Evolutionary conservation across 2,797 vertebrate genomes (phyloP), one percentile per base, ranked within the genome.

Genomic region (Danionella dracula): DNA sequence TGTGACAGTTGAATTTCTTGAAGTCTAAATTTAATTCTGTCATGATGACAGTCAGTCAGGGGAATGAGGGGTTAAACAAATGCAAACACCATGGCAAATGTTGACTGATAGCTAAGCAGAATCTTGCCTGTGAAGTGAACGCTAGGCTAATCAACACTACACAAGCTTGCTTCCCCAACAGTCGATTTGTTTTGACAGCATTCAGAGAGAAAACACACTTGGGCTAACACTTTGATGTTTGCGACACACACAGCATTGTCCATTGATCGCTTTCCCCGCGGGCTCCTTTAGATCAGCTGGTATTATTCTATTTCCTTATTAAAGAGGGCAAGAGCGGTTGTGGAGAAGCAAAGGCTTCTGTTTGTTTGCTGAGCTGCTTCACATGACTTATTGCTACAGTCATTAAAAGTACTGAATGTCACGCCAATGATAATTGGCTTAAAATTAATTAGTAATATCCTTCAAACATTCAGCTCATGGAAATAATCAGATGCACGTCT

Each of bases 171-270:
- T 49, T 37, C 40, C 29, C 48, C 54, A 70, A 61, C 55, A 53
- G 50, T 64, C 53, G 56, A 64, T 76, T 72, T 44, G 29, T 63
- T 67, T 63, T 70, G 63, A 73, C 70, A 76, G 32, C 60, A 50
- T 37, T 51, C 50, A 58, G 50, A 23, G 45, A 63, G 46, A 20
- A 60, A 37, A 54, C 56, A 45, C 20, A 58, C 63, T 68, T 46
- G 54, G 60, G 64, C 68, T 60, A 53, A 56, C 63, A 60, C 75
- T 76, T 73, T 73, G 54, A 71, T 65, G 71, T 73, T 50, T 51
- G 32, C 48, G 53, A 57, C 42, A 58, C 42, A 58, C 42, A 58
- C 65, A 54, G 51, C 20, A 11, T 38, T 19, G 54, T 48, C 42
- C 44, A 57, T 38, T 55, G 41, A 73, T 63, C 66, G 50, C 37